Base-by-base conservation (phyloP, 1,140 invertebrate species). In the Caerostris extrusa region DNA sequence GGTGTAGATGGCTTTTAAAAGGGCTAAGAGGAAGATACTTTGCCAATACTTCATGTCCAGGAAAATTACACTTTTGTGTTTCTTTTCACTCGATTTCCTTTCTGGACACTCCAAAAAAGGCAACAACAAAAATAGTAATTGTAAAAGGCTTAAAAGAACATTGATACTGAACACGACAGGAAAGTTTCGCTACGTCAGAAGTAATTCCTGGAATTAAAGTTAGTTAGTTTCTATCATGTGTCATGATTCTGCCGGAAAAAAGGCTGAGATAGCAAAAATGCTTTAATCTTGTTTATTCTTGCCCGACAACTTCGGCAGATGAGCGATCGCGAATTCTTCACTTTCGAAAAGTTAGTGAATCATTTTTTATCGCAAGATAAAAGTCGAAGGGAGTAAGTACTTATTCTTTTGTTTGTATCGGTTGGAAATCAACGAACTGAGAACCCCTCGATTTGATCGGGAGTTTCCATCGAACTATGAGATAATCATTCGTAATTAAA, bases 121-220 rank as follows among this genome's bases (percentile, higher is more conserved):
- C 82, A 7, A 61, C 53, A 64, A 6, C 34, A 19, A 77, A 77
- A 57, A 55, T 77, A 90, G 88, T 77, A 69, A 90, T 71, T 90
- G 67, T 90, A 77, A 90, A 71, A n/a, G 57, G 88, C 64, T 90
- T 90, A 71, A 90, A 90, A 71, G 90, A 81, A 81, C 88, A 71
- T 34, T 60, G 69, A 91, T 91, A 91, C 58, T 81, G 58, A 91
- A 82, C 56, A 91, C 90, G 90, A 91, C 56, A 91, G 77, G 90
- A 61, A 91, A 82, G 71, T 81, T 82, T 53, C 71, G 58, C 14
- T 55, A 91, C 57, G 90, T 91, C 90, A 91, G 64, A 91, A 91
- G 71, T 91, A 91, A 91, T 91, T 82, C 90, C 50, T 61, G 90
- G 90, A 91, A 91, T 91, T 91, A 91, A 69, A 91, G 90, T 91